Base-by-base conservation (phyloP, 2,888 invertebrate species). In the Drosophila pseudotakahashii region DNA sequence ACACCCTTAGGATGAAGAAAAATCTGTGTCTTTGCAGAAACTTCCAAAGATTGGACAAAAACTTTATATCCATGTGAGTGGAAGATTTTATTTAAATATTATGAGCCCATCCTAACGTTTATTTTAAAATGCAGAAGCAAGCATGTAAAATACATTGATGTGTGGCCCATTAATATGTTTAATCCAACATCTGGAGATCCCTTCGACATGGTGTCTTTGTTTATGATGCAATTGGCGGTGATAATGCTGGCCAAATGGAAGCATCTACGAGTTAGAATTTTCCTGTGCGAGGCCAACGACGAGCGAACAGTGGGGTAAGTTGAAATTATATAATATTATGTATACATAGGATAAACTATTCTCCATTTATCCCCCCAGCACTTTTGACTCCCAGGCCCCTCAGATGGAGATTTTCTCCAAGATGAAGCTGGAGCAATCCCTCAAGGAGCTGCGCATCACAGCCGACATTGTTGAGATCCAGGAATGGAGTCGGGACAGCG, bases 121-220 rank as follows among this genome's bases (percentile, higher is more conserved):
- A 14, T 30, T 64, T 30, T 45, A 2, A 5, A 3, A 23, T 45
- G 30, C 68, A 91, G 91, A 62, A 92, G 91, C 78, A 92, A 91
- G 75, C 91, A 93, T 57, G 94, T 95, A 30, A 94, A 95, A 77
- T 97, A 96, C 92, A 98, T 99, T 64, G 99, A 99, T 93, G 98
- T 99, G 5, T 99, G 99, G 99, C 97, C 99, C 1, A 96, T 98
- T 2, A 98, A 99, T 91, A 95, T 98, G 77, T 95, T 98, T 76
- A 93, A 95, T 87, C 97, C 95, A 72, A 95, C 93, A 68, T 95
- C 94, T 91, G 95, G 94, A 89, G 96, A 95, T 92, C 95, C 95
- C 58, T 98, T 98, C 92, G 97, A 98, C 77, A 97, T 97, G 75
- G 97, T 97, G 3, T 95, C 98, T 11, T 93, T 99, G 73, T 99